Conservation (phyloP, 1,140 invertebrate species). For the Calephelis virginiensis region DNA sequence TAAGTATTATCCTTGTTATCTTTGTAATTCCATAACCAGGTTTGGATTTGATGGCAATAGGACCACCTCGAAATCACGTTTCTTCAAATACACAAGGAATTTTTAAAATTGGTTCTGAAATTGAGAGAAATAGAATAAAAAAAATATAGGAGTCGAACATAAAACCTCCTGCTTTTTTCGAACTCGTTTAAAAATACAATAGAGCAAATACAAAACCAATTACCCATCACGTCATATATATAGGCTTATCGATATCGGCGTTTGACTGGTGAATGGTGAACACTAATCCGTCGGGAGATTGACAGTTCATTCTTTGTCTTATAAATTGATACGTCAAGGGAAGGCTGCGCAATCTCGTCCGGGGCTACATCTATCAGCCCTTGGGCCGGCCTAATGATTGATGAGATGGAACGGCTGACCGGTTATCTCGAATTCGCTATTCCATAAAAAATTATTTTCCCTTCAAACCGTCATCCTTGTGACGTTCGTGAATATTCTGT, state of each 20-base stretch:
- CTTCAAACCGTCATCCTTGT: slow-evolving; percentile 5
- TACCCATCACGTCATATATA: slow-evolving; percentile 10
- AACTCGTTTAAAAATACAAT: too few species aligned
- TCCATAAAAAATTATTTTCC: slow-evolving; percentile 31
- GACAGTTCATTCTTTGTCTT: slow-evolving; percentile 71
- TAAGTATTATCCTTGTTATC: too few species aligned
- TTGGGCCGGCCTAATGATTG: slow-evolving; percentile 58
- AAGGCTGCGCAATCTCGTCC: slow-evolving; percentile 54
- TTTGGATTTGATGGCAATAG: too few species aligned
- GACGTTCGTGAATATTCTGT: slow-evolving; percentile 9
- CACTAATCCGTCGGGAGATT: slow-evolving; percentile 50
- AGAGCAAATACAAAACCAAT: slow-evolving; percentile 1
- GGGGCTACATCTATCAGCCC: slow-evolving; percentile 57
- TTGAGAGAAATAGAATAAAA: too few species aligned
- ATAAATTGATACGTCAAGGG: slow-evolving; percentile 72
- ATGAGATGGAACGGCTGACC: slow-evolving; percentile 52
- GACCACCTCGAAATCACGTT: too few species aligned
- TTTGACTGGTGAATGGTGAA: slow-evolving; percentile 40
- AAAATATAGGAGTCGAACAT: neutral
- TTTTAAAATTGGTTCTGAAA: too few species aligned
- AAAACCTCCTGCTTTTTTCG: neutral
- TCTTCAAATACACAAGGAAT: too few species aligned
- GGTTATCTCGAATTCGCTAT: slow-evolving; percentile 37
- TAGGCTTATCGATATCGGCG: slow-evolving; percentile 19
- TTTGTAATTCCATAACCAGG: too few species aligned